Conservation (phyloP, 2,888 invertebrate species). For the Lepetodrilus schrolli region DNA sequence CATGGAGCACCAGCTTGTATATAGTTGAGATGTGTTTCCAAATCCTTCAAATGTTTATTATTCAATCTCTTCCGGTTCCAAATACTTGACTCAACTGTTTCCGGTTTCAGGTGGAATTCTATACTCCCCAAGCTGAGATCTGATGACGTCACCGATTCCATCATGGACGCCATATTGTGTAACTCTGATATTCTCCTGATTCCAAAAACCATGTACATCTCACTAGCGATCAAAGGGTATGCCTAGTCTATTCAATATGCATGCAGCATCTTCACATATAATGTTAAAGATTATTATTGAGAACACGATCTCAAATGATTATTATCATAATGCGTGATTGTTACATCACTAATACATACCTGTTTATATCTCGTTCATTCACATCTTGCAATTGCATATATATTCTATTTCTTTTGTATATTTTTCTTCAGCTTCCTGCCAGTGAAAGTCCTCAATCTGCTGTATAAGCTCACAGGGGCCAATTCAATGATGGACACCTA, state of each 20-base stretch:
- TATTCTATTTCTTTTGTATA: too few relatives aligned
- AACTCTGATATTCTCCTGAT: slow-evolving; percentile 87
- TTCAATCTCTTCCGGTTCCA: background rate
- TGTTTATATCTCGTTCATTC: too few relatives aligned
- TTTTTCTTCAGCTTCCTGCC: slow-evolving; percentile 60
- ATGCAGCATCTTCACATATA: too few relatives aligned
- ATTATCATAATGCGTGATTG: too few relatives aligned
- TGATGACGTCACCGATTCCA: slow-evolving; percentile 89
- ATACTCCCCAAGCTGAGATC: slow-evolving; percentile 86
- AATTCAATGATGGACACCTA: slow-evolving; percentile 65
- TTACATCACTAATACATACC: too few relatives aligned
- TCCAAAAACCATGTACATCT: slow-evolving; percentile 81
- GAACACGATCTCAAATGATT: too few relatives aligned
- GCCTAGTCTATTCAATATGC: too few relatives aligned
- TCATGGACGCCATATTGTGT: slow-evolving; percentile 84
- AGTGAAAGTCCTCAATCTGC: slow-evolving; percentile 42
- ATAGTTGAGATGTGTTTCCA: too few relatives aligned
- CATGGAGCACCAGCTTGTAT: too few relatives aligned
- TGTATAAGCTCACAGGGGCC: slow-evolving; percentile 51
- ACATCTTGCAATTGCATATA: too few relatives aligned
- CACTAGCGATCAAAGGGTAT: slow-evolving; percentile 78
- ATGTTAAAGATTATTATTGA: too few relatives aligned
- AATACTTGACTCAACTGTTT: background rate
- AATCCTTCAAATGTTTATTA: background rate
- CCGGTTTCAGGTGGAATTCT: slow-evolving; percentile 74